Evolutionary conservation across 2,113 vertebrate genomes (phyloP).

Genomic region (Oreocharis arfaki): DNA sequence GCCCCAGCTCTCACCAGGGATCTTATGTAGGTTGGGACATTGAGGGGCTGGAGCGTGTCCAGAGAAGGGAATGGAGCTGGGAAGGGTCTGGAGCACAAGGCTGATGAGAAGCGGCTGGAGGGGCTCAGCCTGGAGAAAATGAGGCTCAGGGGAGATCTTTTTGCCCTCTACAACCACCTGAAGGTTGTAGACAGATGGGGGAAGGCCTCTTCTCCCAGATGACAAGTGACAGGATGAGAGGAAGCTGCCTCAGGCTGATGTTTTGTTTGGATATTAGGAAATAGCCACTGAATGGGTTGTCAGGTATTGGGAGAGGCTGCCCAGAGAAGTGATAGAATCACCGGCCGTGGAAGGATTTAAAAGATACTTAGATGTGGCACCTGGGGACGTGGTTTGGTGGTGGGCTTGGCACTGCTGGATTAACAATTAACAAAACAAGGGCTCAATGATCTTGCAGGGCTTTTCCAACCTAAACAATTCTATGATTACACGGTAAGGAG

Average conservation of each 20-base stretch:
- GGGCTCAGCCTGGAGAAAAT: background rate
- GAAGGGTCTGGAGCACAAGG: background rate
- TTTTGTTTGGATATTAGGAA: background rate
- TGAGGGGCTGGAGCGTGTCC: background rate
- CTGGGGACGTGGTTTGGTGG: background rate
- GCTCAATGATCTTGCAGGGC: background rate
- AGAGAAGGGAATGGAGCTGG: background rate
- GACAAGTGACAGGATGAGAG: background rate
- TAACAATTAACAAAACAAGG: too few relatives aligned
- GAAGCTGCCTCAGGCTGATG: background rate
- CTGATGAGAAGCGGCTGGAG: accelerated
- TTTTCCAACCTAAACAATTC: background rate
- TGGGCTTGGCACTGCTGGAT: background rate
- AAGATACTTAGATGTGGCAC: background rate
- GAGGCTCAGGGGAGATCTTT: background rate
- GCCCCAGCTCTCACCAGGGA: background rate
- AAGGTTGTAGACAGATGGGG: background rate
- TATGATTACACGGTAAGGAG: background rate
- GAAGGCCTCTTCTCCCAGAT: background rate
- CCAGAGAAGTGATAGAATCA: background rate
- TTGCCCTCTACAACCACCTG: background rate
- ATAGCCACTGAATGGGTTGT: background rate
- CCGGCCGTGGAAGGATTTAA: background rate
- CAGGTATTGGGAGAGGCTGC: background rate
- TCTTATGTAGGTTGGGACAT: accelerated